A percentile compares a stretch with the other conserved stretches of the same genome.
Evolutionary conservation across 2,797 vertebrate genomes (phyloP).

Genomic region (Typhlichthys subterraneus): DNA sequence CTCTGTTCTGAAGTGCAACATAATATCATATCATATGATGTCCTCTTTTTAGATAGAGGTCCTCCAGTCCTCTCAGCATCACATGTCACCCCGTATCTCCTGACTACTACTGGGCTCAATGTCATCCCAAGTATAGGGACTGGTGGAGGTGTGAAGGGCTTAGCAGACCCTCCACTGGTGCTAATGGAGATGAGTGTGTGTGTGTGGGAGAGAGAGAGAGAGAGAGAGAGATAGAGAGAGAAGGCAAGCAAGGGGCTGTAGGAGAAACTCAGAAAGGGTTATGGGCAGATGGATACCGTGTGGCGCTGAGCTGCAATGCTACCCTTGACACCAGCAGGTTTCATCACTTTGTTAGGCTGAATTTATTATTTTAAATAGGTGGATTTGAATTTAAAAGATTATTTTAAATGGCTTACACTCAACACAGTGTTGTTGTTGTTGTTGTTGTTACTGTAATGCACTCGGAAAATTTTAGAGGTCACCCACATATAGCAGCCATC

Average conservation of each 20-base stretch:
- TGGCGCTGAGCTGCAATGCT: conserved; percentile 8
- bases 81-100: conserved; percentile 39
- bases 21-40: not conserved
- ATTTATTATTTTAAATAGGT: conserved; percentile 1
- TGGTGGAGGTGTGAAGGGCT: conserved; percentile 57
- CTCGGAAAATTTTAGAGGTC: conserved; percentile 13
- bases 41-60: not conserved
- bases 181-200: conserved; percentile 53
- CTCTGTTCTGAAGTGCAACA: too few species aligned
- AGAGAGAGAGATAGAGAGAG: not conserved
- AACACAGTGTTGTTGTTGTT: not conserved
- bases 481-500: conserved; percentile 4
- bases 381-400: not conserved
- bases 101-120: conserved; percentile 59
- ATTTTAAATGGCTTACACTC: not conserved
- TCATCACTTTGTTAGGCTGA: conserved; percentile 1
- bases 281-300: conserved; percentile 34
- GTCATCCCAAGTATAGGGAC: conserved; percentile 59
- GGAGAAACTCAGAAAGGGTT: conserved; percentile 33
- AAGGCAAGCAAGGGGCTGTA: not conserved
- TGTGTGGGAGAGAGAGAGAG: conserved; percentile 1
- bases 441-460: not conserved
- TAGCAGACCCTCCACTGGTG: conserved; percentile 36
- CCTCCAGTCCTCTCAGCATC: too few species aligned
- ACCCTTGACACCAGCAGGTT: conserved; percentile 12